Evolutionary conservation across 2,113 vertebrate genomes (phyloP).

Genomic region (Mungos mungo): DNA sequence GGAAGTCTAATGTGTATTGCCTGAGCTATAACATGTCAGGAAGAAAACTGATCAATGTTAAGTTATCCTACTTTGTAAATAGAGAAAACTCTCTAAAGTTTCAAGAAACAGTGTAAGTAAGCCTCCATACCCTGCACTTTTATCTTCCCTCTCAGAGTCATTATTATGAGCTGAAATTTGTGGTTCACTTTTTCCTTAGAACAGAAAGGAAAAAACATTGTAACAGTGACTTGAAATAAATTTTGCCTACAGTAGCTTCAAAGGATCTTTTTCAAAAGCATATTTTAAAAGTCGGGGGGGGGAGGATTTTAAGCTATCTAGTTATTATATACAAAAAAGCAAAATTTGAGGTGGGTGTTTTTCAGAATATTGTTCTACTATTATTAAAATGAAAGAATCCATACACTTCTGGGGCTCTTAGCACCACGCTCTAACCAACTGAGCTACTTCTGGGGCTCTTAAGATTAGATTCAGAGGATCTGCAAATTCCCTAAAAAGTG

Average conservation of each 20-base stretch:
- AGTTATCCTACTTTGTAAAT: background rate
- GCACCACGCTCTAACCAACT: too few species aligned
- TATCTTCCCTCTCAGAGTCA: background rate
- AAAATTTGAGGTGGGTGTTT: conserved; percentile 19
- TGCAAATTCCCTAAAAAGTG: background rate
- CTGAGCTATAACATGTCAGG: background rate
- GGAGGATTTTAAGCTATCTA: conserved; percentile 51
- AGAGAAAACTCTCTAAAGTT: background rate
- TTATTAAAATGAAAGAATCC: conserved; percentile 20
- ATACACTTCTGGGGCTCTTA: background rate
- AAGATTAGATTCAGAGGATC: background rate
- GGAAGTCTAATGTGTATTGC: background rate
- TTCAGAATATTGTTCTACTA: conserved; percentile 24
- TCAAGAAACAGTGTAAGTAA: background rate
- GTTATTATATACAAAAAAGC: conserved; percentile 29
- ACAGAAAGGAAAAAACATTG: conserved; percentile 18
- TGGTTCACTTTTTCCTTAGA: conserved; percentile 56
- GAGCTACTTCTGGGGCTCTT: background rate
- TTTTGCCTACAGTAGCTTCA: conserved; percentile 57
- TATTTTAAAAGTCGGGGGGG: conserved; percentile 63
- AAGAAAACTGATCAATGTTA: background rate
- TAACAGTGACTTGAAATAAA: conserved; percentile 62
- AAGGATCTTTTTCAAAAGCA: conserved; percentile 66
- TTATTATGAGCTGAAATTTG: conserved; percentile 1
- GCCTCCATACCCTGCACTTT: background rate